Evolutionary conservation across 2,888 invertebrate species (phyloP).

Genomic region (Diarsia dahlii): DNA sequence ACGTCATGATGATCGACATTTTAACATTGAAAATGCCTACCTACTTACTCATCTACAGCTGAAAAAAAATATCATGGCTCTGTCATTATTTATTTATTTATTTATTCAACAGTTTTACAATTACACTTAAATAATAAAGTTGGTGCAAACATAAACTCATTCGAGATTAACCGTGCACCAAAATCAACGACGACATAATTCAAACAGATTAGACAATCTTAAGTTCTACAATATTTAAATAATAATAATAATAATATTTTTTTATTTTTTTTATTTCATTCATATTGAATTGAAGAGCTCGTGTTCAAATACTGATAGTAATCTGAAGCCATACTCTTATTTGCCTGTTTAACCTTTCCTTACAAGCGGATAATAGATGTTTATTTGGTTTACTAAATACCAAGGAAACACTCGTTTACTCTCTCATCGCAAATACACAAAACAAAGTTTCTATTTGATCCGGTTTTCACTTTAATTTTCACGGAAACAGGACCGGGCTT

Average conservation of each 20-base stretch:
- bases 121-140: too few species aligned
- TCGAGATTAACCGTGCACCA: too few species aligned
- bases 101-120: too few species aligned
- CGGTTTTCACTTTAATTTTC: conserved; percentile 50
- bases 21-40: not conserved
- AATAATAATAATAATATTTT: too few species aligned
- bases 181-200: too few species aligned
- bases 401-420: conserved; percentile 4
- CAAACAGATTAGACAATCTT: too few species aligned
- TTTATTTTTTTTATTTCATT: too few species aligned
- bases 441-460: conserved; percentile 50
- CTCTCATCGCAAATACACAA: conserved; percentile 21
- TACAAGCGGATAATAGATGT: not conserved
- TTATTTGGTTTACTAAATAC: conserved; percentile 18
- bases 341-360: not conserved
- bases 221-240: too few species aligned
- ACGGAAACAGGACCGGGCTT: conserved; percentile 22
- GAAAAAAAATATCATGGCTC: not conserved
- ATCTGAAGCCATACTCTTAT: not conserved
- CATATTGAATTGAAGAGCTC: not conserved
- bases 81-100: too few species aligned
- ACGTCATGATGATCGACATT: not conserved
- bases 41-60: not conserved
- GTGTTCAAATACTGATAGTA: not conserved
- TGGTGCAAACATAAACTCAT: too few species aligned